These are phyloP conservation scores for Dendrocincla tyrannina DNA, from an alignment of 2,797 vertebrate genomes.

Conservation along the genomic window DNA sequence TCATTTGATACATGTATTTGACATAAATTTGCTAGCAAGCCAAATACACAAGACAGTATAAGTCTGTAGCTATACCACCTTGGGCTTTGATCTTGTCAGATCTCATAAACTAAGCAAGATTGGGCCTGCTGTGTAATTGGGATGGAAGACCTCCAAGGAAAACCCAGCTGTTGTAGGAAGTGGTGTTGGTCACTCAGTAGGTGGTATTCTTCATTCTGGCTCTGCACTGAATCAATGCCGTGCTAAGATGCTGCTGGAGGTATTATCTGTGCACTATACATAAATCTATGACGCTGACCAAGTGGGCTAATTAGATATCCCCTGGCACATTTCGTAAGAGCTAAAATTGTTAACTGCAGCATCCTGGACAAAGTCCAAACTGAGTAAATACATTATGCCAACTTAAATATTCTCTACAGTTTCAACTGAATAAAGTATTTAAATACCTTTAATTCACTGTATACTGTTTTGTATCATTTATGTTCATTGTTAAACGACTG, in stretches of 20 bases:
- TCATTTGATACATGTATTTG: slow-evolving; percentile 47
- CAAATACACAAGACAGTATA: slow-evolving; percentile 55
- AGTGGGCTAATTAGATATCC: slow-evolving; percentile 54
- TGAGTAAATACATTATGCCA: not conserved
- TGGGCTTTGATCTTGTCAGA: slow-evolving; percentile 64
- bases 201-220: slow-evolving; percentile 63
- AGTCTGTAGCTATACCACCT: slow-evolving; percentile 38
- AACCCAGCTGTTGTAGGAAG: slow-evolving; percentile 75
- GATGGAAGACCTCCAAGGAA: slow-evolving; percentile 73
- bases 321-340: slow-evolving; percentile 40
- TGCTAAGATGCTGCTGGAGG: not conserved
- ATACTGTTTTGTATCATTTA: slow-evolving; percentile 12
- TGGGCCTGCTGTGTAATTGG: slow-evolving; percentile 61
- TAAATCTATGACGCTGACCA: slow-evolving; percentile 55
- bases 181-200: slow-evolving; percentile 59
- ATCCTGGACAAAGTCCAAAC: slow-evolving; percentile 44
- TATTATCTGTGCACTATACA: not conserved
- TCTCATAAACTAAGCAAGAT: slow-evolving; percentile 64
- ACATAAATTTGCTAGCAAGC: slow-evolving; percentile 64
- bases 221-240: slow-evolving; percentile 16
- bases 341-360: slow-evolving; percentile 51
- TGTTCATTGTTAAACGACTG: not conserved
- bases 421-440: slow-evolving; percentile 31
- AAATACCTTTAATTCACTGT: slow-evolving; percentile 9
- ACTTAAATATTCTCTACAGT: slow-evolving; percentile 30